Evolutionary conservation across 2,113 vertebrate species (phyloP), one percentile per base, ranked within the genome.

Genomic region (Arothron firmamentum): DNA sequence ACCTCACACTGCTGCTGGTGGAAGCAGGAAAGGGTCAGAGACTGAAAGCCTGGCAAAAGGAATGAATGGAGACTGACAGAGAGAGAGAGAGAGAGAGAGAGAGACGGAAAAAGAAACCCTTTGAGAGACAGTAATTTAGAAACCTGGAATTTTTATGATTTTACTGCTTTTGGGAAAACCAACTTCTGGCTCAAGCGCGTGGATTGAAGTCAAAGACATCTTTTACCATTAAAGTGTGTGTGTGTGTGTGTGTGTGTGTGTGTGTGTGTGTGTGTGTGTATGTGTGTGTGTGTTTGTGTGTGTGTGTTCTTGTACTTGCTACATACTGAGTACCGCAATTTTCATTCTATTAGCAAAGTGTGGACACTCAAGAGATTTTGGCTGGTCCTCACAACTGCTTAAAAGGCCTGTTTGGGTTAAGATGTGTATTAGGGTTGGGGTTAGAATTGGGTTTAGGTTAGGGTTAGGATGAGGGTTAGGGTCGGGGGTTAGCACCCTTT

Each of bases 101-200:
- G n/a, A 65, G 55, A 21, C 60, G 65, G 63, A 83, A 77, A 65
- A 63, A 87, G 73, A 63, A 70, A 79, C 41, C 56, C 86, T 88
- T 92, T 91, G 52, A 31, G 25, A n/a, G 52, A 53, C 52, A 53
- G 25, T 31, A 31, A 53, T 89, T 91, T 88, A 75, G 79, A 72
- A 89, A 87, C 65, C 77, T 67, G 62, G 67, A 51, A 60, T 84
- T 90, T 87, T 86, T 81, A 81, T 79, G 73, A 81, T 85, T 85
- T 89, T 75, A 80, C 83, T 85, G 70, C 76, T 80, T 84, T 83
- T 85, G 81, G 75, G 75, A 90, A 90, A 90, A 89, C 78, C 79
- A 80, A 71, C 67, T 68, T 77, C 47, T 60, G 56, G 78, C 58
- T 76, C 66, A 9, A 70, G 70, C 69, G 34, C 64, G 70, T 50